Evolutionary conservation across 2,888 invertebrate genomes (phyloP).

Genomic region (Caenorhabditis panamensis): DNA sequence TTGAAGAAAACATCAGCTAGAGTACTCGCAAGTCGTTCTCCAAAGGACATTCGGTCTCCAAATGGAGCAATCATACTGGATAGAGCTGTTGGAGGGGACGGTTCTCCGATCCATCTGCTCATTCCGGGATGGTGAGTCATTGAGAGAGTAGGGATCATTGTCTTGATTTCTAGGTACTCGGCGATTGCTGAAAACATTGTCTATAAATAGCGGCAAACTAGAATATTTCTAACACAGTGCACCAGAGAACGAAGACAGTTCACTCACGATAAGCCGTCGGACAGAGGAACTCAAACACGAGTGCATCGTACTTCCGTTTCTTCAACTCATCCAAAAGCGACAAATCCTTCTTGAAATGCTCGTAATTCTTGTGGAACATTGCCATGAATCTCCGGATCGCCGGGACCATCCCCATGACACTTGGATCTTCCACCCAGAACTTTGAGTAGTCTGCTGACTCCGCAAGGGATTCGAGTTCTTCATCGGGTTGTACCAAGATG

Average conservation of each 20-base stretch:
- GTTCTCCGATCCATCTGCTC: conserved; percentile 41
- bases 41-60: conserved; percentile 32
- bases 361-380: conserved; percentile 40
- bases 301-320: conserved; percentile 36
- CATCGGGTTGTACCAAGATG: conserved; percentile 25
- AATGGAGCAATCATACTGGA: conserved; percentile 27
- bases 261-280: conserved; percentile 19
- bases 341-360: conserved; percentile 34
- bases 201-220: neutral
- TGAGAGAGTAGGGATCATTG: conserved; percentile 30
- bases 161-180: conserved; percentile 38
- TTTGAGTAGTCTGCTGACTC: conserved; percentile 27
- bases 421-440: conserved; percentile 26
- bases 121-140: conserved; percentile 32
- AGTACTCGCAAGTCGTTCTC: conserved; percentile 33
- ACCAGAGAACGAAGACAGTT: too few species aligned
- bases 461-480: conserved; percentile 38
- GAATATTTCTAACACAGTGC: too few species aligned
- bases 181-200: conserved; percentile 17
- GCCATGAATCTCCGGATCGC: conserved; percentile 14
- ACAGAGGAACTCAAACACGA: conserved; percentile 33
- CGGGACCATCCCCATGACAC: conserved; percentile 20
- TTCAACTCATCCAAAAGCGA: conserved; percentile 33
- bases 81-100: conserved; percentile 25
- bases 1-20: conserved; percentile 8